Conservation (phyloP, 2,113 vertebrate genomes). For the Phasianus colchicus region DNA sequence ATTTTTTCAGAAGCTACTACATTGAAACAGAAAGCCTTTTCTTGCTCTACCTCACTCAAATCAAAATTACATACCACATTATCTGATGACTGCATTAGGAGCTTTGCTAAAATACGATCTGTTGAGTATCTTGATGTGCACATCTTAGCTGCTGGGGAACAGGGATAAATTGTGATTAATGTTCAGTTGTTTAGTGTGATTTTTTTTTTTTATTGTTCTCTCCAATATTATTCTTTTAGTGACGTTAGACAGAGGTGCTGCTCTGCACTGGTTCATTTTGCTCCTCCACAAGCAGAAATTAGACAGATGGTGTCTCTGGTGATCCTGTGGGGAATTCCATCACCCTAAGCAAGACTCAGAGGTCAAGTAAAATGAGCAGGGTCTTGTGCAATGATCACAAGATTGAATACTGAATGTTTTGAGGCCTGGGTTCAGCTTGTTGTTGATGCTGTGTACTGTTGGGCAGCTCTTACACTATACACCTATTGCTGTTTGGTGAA, state of each 20-base stretch:
- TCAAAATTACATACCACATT: neutral
- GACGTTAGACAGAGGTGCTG: neutral
- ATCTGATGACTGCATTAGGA: neutral
- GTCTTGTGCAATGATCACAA: neutral
- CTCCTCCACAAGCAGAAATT: neutral
- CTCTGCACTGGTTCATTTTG: neutral
- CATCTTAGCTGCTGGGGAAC: neutral
- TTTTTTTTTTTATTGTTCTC: neutral
- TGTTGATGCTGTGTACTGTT: neutral
- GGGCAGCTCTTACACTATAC: neutral
- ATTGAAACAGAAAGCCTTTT: neutral
- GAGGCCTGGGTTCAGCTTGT: constrained; percentile 38
- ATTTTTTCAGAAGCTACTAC: neutral
- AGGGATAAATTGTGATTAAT: neutral
- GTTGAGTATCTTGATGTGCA: neutral
- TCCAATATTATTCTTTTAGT: neutral
- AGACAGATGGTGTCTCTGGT: neutral
- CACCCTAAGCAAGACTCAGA: neutral
- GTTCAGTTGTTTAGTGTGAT: neutral
- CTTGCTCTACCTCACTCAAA: neutral
- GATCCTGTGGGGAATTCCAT: neutral
- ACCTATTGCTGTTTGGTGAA: neutral
- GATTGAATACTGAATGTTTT: neutral
- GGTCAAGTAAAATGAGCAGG: neutral
- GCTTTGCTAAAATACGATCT: neutral